These are phyloP conservation scores for Limnephilus marmoratus DNA, from an alignment of 2,888 invertebrate species.

Conservation along the genomic window DNA sequence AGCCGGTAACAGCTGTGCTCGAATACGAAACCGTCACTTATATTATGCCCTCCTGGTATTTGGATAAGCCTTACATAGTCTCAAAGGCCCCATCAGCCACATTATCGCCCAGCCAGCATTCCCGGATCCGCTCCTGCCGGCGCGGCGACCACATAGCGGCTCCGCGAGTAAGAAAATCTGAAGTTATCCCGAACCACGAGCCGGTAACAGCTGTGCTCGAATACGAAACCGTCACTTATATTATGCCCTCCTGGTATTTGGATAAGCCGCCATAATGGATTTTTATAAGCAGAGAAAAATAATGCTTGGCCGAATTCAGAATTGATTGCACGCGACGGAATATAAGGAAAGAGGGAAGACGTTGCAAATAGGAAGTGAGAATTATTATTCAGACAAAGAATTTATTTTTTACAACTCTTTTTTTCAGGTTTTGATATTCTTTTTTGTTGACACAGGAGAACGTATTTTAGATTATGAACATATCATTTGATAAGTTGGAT, in stretches of 20 bases:
- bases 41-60: constrained; percentile 58
- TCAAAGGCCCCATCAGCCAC: too few relatives aligned
- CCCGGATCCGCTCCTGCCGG: not conserved
- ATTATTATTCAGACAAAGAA: not conserved
- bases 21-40: constrained; percentile 58
- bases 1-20: constrained; percentile 60
- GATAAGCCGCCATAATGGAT: constrained; percentile 63
- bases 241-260: constrained; percentile 59
- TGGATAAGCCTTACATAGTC: constrained; percentile 64
- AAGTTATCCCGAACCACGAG: constrained; percentile 60
- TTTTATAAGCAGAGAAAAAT: constrained; percentile 60
- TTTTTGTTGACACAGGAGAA: not conserved
- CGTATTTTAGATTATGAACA: not conserved
- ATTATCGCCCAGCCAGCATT: not conserved
- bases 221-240: constrained; percentile 57
- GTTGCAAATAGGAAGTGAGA: constrained; percentile 21
- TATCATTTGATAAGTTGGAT: too few relatives aligned
- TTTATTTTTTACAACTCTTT: not conserved
- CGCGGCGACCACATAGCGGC: constrained; percentile 27
- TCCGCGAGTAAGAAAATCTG: constrained; percentile 56
- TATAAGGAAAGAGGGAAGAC: constrained; percentile 23
- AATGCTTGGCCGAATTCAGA: constrained; percentile 45
- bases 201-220: constrained; percentile 61
- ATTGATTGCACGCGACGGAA: constrained; percentile 46
- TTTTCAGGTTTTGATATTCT: not conserved